Evolutionary conservation across 1,140 invertebrate species (phyloP).

Genomic region (Drosophila aff.): DNA sequence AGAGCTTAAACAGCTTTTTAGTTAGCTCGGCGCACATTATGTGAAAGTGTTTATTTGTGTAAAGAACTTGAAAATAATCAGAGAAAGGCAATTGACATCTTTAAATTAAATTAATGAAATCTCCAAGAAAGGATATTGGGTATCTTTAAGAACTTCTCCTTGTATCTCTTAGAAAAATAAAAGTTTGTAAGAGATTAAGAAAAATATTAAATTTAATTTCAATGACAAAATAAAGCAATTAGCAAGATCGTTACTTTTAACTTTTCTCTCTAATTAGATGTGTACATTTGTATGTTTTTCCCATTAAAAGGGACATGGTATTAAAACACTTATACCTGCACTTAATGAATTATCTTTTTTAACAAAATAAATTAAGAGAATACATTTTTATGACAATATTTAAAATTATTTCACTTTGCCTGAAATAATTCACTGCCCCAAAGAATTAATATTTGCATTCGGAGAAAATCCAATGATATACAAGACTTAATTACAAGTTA

Average conservation of each 20-base stretch:
- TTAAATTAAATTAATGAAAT: not conserved
- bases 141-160: no score
- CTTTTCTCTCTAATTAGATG: not conserved
- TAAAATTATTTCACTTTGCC: not conserved
- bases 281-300: no score
- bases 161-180: no score
- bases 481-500: no score
- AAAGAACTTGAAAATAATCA: conserved; percentile 3
- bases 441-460: not conserved
- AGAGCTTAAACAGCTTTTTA: conserved; percentile 77
- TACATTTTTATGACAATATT: no score
- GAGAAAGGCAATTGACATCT: not conserved
- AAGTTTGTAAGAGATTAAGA: no score
- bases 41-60: conserved; percentile 40
- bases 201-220: no score
- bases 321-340: no score
- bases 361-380: no score
- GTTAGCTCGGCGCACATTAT: conserved; percentile 13
- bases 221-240: no score
- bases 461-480: not conserved
- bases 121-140: not conserved
- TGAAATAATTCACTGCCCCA: not conserved
- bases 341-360: no score
- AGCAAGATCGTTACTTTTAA: not conserved
- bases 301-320: no score